Base-by-base conservation (phyloP, 2,113 vertebrate species). In the Choloepus hoffmanni region DNA sequence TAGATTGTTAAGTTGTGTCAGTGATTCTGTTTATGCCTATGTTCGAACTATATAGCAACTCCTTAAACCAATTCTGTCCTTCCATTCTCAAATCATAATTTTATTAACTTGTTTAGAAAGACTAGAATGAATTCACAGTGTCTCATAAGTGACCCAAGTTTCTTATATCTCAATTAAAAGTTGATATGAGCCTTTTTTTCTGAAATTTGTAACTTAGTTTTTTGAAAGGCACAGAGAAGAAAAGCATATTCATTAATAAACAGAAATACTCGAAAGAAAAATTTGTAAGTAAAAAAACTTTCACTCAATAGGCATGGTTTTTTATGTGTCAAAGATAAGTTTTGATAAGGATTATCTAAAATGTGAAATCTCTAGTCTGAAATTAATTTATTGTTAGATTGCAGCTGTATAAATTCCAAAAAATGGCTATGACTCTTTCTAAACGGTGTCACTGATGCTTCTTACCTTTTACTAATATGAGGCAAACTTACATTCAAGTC, bases 61-160 rank as follows among this genome's bases (percentile, higher is more conserved):
- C 77, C 18, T 88, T 16, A 91, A 84, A 60, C 60, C 45, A 76
- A 24, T 70, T 70, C 7, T 93, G 43, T 68, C 12, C 55, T 77
- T 78, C n/a, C 5, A 73, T 5, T 77, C 7, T 53, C 15, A 92
- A 90, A 50, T 7, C n/a, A 28, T 84, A 85, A 79, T 79, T 94
- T 85, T 81, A 90, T 21, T 83, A 87, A 68, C 28, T 48, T 82
- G 5, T 62, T 92, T 62, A 77, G 24, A 94, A 87, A 89, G 15
- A 36, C 3, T 26, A 87, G 1, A 90, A 70, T 94, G 89, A 85
- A 85, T 86, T 58, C 28, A 55, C 21, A 45, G 13, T 77, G 15
- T 28, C 0, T 85, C 1, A 15, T 85, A n/a, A 28, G 2, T 88
- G 53, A 67, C 33, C 28, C 19, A 24, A 33, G 4, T 55, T 95